Conservation (phyloP, 2,797 vertebrate genomes). For the Limosa lapponica region DNA sequence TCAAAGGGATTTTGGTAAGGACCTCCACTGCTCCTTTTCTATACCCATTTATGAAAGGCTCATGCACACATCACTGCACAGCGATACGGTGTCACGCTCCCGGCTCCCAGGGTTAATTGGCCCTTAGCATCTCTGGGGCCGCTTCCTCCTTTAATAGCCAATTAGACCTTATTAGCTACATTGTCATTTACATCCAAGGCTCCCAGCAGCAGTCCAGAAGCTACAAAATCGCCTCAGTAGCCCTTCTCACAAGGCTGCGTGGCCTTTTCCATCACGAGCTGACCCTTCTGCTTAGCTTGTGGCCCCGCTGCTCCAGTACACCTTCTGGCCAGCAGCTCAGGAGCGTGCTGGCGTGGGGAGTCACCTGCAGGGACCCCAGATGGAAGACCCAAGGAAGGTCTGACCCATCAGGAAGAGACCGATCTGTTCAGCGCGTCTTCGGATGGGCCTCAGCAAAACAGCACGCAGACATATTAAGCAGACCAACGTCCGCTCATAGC, state of each 20-base stretch:
- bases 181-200: slow-evolving; percentile 62
- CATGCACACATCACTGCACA: slow-evolving; percentile 26
- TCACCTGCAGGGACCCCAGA: background rate
- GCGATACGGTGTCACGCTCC: background rate
- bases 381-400: background rate
- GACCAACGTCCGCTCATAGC: background rate
- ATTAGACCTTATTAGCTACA: slow-evolving; percentile 74
- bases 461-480: accelerated
- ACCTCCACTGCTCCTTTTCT: background rate
- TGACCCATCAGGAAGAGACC: background rate
- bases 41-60: background rate
- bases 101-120: slow-evolving; percentile 69
- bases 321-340: background rate
- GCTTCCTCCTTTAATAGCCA: slow-evolving; percentile 72
- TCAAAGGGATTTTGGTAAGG: background rate
- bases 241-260: background rate
- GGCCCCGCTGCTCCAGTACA: background rate
- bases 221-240: background rate
- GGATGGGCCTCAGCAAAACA: background rate
- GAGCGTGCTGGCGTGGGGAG: accelerated
- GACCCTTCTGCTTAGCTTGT: background rate
- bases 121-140: slow-evolving; percentile 53
- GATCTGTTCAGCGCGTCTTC: background rate
- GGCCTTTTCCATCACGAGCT: background rate
- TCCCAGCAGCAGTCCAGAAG: slow-evolving; percentile 38